phyloP scores from a whole-genome alignment of 2,797 vertebrate genomes.

The Balearica regulorum region DNA sequence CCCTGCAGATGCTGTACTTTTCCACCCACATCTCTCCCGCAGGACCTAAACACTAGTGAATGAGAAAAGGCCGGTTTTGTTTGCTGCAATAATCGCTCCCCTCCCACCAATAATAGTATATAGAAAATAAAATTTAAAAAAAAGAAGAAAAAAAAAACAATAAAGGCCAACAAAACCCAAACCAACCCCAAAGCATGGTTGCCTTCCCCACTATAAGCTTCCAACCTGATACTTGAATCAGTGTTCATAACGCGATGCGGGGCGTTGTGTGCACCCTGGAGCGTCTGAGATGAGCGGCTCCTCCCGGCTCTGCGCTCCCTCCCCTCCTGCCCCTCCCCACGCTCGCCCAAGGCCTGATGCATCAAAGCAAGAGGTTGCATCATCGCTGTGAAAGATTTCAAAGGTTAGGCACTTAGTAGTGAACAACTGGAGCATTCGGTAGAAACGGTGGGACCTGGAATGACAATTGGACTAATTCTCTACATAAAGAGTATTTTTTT shows the following conservation, averaged over 20 bases:
- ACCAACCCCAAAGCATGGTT: neutral
- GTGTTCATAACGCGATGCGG: neutral
- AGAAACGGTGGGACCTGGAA: conserved; percentile 82
- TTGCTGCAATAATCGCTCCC: conserved; percentile 17
- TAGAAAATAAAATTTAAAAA: neutral
- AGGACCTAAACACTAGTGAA: conserved; percentile 6
- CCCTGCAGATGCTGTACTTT: conserved; percentile 4
- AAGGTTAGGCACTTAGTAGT: conserved; percentile 96
- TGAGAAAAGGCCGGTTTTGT: conserved; percentile 32
- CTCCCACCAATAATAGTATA: neutral
- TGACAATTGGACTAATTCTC: conserved; percentile 71
- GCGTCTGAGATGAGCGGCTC: neutral
- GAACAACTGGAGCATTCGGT: conserved; percentile 83
- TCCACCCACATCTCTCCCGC: conserved; percentile 43
- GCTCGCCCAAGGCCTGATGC: conserved; percentile 67
- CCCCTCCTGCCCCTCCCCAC: neutral
- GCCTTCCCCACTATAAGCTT: conserved; percentile 42
- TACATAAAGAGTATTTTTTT: conserved; percentile 37
- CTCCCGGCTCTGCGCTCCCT: neutral
- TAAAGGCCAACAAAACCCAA: neutral
- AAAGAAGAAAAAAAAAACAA: fast-evolving
- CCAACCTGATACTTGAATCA: neutral
- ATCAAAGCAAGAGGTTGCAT: conserved; percentile 79
- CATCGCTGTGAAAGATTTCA: conserved; percentile 81
- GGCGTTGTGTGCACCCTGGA: neutral